These are phyloP conservation scores for Maniola jurtina DNA, from an alignment of 1,140 invertebrate genomes.

Conservation along the genomic window DNA sequence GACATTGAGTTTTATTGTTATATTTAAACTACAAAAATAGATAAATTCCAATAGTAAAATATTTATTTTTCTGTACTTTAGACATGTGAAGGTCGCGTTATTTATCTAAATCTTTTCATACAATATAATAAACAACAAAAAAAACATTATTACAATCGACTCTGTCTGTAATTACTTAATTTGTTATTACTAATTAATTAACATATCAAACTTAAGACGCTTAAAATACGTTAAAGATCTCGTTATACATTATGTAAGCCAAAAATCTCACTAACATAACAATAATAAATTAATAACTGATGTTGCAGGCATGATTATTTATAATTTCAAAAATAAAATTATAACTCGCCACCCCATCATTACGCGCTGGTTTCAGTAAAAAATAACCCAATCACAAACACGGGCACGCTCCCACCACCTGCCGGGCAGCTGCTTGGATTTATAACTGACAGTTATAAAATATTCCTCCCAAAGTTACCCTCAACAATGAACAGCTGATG, in stretches of 20 bases:
- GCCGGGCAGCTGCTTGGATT: conserved; percentile 65
- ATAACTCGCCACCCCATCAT: conserved; percentile 18
- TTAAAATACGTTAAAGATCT: neutral
- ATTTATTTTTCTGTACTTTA: no score
- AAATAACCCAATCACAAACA: conserved; percentile 55
- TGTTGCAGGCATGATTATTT: conserved; percentile 10
- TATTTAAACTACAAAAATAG: no score
- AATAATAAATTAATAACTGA: neutral
- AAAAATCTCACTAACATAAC: neutral
- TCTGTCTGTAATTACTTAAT: no score
- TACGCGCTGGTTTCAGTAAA: conserved; percentile 32
- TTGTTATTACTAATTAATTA: no score
- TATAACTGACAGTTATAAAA: conserved; percentile 59
- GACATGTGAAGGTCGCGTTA: no score
- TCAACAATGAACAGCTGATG: conserved; percentile 49
- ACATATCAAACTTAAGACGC: no score
- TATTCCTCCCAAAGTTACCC: conserved; percentile 45
- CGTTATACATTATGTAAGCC: no score
- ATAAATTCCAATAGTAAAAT: no score
- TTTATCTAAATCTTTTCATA: no score
- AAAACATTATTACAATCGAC: no score
- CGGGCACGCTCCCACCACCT: conserved; percentile 65
- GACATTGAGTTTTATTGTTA: no score
- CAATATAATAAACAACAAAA: no score
- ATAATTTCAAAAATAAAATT: conserved; percentile 23